Base-by-base conservation (phyloP, 2,113 vertebrate species). In the Gorsachius goisagi region DNA sequence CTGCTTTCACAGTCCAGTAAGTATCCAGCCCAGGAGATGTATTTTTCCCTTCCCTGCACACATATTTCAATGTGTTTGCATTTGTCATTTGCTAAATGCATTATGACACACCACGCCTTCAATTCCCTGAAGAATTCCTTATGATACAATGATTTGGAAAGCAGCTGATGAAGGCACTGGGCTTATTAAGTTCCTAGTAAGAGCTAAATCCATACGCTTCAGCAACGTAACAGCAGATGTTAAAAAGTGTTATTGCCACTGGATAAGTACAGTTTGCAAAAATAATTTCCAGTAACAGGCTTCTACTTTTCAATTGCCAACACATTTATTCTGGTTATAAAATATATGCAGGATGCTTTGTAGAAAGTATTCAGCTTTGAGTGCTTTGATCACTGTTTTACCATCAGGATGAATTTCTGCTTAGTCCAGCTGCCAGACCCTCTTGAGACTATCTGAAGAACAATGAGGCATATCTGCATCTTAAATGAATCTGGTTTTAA, bases 211-310 rank as follows among this genome's bases (percentile, higher is more conserved):
- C 39, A 86, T 81, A 82, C 6, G 2, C 45, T 96, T 45, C 89
- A 88, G 77, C n/a, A 96, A 94, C 86, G 92, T 88, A 97, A 82
- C 58, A 90, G 64, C 95, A 92, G 77, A 92, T 88, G 91, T 89
- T 96, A 79, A 95, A 96, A 94, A 82, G 77, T 58, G 62, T 90
- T 92, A 90, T 76, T 94, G 77, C 86, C 49, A 52, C 69, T 64
- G 84, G 78, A 90, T 96, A 95, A 95, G 91, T 93, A 78, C 32
- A 89, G 74, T 91, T 93, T 95, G 66, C 39, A 68, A 96, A 97
- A 97, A 92, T 78, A 44, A 77, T 79, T 95, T 92, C 82, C 76
- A 86, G 66, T 78, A 80, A 91, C 69, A 92, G 62, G 44, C 76
- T 94, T 95, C 72, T 39, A 95, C 47, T 62, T 96, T 89, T 86